Base-by-base conservation (phyloP, 1,140 invertebrate genomes). In the Artemia franciscana region DNA sequence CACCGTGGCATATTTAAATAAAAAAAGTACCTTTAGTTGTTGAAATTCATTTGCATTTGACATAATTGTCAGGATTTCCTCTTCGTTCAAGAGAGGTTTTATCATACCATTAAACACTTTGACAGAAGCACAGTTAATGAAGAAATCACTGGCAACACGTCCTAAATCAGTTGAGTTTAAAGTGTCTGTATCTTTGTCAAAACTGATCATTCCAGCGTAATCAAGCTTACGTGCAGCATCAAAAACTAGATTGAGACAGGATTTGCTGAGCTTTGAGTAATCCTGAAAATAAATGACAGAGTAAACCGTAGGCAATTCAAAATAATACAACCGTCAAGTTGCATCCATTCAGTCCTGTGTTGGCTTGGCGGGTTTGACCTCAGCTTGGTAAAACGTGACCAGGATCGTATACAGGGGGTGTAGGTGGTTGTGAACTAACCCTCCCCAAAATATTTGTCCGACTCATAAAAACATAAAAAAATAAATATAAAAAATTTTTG, bases 101-200 rank as follows among this genome's bases (percentile, higher is more conserved):
- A 88, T 77, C 65, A 83, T 75, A 68, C 88, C 83, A 72, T 92
- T 91, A 69, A 95, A 75, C 39, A 85, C 82, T 73, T 93, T 86
- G 67, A 98, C 84, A 0, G 94, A 98, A 68, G 94, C 89, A 73
- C 91, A 91, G 68, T 94, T 97, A 56, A 99, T 91, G 72, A 99
- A 99, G 75, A 86, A 98, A 74, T 97, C 89, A 71, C 91, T 95
- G 0, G 95, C 91, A 59, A 90, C 97, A 63, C 95, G 78, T 1
- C 96, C 96, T 57, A 95, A 75, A 76, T 98, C 93, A 64, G 82
- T 89, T 1, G 86, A 76, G 68, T 82, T 80, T 21, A 97, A 77
- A 70, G 88, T 87, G 18, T 87, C 86, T 7, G 86, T 91, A 58
- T 76, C 75, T 64, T 83, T 78, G 74, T 92, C 86, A 70, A 85